Conservation (phyloP, 30 jellyfish, hydroid and myxozoan genomes). For the Morbakka virulenta region DNA sequence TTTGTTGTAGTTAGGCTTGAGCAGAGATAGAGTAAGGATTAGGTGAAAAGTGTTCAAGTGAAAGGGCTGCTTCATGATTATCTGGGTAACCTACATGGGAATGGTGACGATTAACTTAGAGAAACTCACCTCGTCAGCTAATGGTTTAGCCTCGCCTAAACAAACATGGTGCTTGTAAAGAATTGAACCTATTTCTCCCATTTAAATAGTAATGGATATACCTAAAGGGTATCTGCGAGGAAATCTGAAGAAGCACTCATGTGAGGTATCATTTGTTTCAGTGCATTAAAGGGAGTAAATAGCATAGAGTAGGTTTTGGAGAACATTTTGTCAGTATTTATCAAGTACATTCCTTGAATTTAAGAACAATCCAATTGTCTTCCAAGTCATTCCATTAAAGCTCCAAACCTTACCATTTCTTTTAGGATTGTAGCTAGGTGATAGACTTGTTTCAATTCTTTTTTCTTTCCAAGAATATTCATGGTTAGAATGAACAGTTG, state of each 20-base stretch:
- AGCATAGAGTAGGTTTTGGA: slow-evolving; percentile 61
- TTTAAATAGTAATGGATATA: slow-evolving; percentile 35
- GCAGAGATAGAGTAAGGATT: too few relatives aligned
- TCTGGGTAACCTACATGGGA: too few relatives aligned
- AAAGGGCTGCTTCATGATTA: too few relatives aligned
- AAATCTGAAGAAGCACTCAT: slow-evolving; percentile 54
- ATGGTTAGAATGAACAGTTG: slow-evolving; percentile 36
- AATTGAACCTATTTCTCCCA: slow-evolving; percentile 33
- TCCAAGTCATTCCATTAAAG: slow-evolving; percentile 63
- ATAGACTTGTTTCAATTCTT: slow-evolving; percentile 34
- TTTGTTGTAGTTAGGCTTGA: too few relatives aligned
- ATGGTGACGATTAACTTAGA: too few relatives aligned
- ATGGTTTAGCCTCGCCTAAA: too few relatives aligned
- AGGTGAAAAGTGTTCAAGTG: too few relatives aligned
- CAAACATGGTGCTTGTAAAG: slow-evolving; percentile 11
- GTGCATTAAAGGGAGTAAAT: slow-evolving; percentile 61
- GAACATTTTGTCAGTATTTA: slow-evolving; percentile 46
- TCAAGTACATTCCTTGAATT: slow-evolving; percentile 31
- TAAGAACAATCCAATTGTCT: slow-evolving; percentile 40
- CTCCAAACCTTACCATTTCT: slow-evolving; percentile 72
- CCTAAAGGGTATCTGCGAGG: slow-evolving; percentile 44
- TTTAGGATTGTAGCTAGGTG: slow-evolving; percentile 53
- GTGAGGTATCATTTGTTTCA: slow-evolving; percentile 69
- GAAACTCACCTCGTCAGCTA: too few relatives aligned
- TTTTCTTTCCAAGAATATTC: neutral